Evolutionary conservation across 2,888 invertebrate species (phyloP), one percentile per base, ranked within the genome.

Genomic region (Tiliacea citrago): DNA sequence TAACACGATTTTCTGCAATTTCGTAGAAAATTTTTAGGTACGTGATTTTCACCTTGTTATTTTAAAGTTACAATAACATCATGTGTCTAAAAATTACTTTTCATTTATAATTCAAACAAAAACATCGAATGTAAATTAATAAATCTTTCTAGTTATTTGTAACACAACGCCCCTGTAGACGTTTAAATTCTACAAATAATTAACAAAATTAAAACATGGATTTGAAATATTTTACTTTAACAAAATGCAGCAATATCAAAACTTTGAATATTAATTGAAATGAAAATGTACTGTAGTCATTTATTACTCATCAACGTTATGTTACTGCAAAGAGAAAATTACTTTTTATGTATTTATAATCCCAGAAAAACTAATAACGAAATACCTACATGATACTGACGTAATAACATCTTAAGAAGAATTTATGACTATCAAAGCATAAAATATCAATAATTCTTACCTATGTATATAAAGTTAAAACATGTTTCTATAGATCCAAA

Each of bases 401-500:
- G 9, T 39, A 24, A 51, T 24, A 35, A 51, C 8, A 49, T 29
- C 6, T n/a, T 29, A n/a, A 18, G 8, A 24, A 60, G 8, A 42
- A 10, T 35, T 35, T 2, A 12, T 35, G 12, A 77, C 12, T 51
- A 47, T 47, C 42, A 39, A 77, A 66, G 13, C n/a, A 29, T 39
- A 39, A 39, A 39, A 39, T 39, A 39, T 39, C 35, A 35, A 35
- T 35, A 45, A n/a, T n/a, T n/a, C n/a, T n/a, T n/a, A n/a, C n/a
- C 29, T 29, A 29, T 21, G 5, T n/a, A 24, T n/a, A 61, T 62
- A 47, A 77, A 35, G 9, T 35, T 35, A 58, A 63, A 67, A 49
- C 21, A 55, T 47, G n/a, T 75, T 75, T 68, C 51, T 60, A 60
- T 45, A 49, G 13, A 49, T 49, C 29, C 9, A 2, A 12, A 63